Base-by-base conservation (phyloP, 2,888 invertebrate genomes). In the Dicyrtomina minuta region DNA sequence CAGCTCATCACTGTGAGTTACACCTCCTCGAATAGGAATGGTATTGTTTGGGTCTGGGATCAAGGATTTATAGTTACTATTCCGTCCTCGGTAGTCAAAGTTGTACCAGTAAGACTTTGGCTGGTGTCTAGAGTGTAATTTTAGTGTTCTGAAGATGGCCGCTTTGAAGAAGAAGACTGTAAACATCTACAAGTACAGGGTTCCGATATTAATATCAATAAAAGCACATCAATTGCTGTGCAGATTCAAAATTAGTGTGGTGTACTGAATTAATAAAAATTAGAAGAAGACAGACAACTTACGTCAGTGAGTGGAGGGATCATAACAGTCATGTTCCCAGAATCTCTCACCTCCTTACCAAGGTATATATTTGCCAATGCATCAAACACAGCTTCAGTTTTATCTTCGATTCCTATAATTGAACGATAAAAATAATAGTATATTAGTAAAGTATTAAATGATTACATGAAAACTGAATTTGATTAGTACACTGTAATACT, bases 1-100 rank as follows among this genome's bases (percentile, higher is more conserved):
- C 33, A 86, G 82, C 71, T 88, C 87, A 75, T 87, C 85, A 0
- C 86, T 86, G 78, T 87, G 87, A 73, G 86, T 85, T 1, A 85
- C 84, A 2, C 68, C 71, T 22, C 55, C 53, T 15, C 33, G 26
- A 15, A 53, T 58, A 20, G 58, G 56, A 8, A 27, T 41, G 1
- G n/a, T 39, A 20, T 70, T 68, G 46, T 67, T 60, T 6, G 75
- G 61, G 5, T 61, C 17, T 0, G 83, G 82, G 68, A n/a, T n/a
- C n/a, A n/a, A n/a, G n/a, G n/a, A n/a, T n/a, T n/a, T n/a, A n/a
- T 78, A 84, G 44, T 80, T 76, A 20, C 79, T 78, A 15, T 77
- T 59, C 5, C 74, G 67, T 20, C 85, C 85, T 60, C 81, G 80
- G 73, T 83, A 85, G 73, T 85, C 84, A 71, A 86, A 85, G 59